phyloP scores from a whole-genome alignment of 2,113 vertebrate species.

The Oenanthe melanoleuca region DNA sequence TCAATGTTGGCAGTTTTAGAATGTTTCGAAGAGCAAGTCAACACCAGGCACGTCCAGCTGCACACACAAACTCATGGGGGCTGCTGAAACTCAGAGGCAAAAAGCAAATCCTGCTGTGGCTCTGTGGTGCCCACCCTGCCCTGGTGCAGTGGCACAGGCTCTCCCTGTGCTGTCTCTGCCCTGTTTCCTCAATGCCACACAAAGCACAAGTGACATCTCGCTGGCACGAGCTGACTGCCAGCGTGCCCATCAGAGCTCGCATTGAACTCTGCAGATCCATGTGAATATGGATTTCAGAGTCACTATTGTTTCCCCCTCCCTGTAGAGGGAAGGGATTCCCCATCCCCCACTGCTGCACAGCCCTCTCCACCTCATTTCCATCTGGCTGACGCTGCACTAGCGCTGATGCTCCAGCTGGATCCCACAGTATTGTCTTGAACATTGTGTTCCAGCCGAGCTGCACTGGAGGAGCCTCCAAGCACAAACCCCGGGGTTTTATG shows the following conservation, averaged over 20 bases:
- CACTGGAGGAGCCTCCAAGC: constrained; percentile 64
- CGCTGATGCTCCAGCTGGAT: constrained; percentile 68
- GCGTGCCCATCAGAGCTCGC: neutral
- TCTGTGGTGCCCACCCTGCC: neutral
- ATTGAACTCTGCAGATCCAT: neutral
- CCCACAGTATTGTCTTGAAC: constrained; percentile 74
- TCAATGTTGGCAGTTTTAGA: neutral
- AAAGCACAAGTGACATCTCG: constrained; percentile 18
- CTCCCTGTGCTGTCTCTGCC: neutral
- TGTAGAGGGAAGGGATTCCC: constrained; percentile 5
- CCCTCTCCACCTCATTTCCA: constrained; percentile 68
- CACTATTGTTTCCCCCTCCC: constrained; percentile 1
- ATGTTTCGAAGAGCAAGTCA: neutral
- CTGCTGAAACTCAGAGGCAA: neutral
- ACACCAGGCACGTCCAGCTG: neutral
- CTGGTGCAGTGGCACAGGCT: neutral
- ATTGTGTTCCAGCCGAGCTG: constrained; percentile 81
- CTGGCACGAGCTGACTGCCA: neutral
- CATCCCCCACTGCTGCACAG: constrained; percentile 1
- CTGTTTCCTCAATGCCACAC: neutral
- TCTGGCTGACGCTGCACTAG: constrained; percentile 68
- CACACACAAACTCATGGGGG: neutral
- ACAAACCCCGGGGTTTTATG: constrained; percentile 46
- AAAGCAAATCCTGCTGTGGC: neutral
- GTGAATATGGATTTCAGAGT: neutral